A percentile compares a stretch with the other conserved stretches of the same genome.
phyloP scores from a whole-genome alignment of 2,797 vertebrate species.

The Sciurus carolinensis region DNA sequence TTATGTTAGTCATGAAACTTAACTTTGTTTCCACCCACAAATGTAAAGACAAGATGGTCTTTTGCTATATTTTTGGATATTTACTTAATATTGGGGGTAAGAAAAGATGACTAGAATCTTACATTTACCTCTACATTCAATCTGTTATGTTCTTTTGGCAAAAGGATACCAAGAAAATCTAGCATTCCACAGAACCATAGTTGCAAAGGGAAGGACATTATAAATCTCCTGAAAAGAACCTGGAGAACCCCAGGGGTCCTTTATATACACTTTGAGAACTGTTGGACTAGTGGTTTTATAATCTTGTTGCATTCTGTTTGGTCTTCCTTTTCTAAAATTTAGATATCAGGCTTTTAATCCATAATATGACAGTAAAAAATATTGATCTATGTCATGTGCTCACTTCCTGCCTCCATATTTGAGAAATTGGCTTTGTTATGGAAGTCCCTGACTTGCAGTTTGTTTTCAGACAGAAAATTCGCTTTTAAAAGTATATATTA shows the following conservation, averaged over 20 bases:
- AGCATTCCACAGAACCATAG: neutral
- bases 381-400: neutral
- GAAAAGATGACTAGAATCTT: slow-evolving; percentile 27
- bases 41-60: neutral
- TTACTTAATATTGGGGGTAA: neutral
- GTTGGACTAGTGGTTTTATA: neutral
- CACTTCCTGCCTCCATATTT: neutral
- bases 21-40: neutral
- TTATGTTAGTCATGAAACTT: slow-evolving; percentile 35
- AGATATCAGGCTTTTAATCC: slow-evolving; percentile 54
- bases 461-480: slow-evolving; percentile 15
- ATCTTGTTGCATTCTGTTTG: neutral
- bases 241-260: neutral
- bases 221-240: neutral
- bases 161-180: neutral
- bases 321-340: neutral
- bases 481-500: neutral
- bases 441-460: slow-evolving; percentile 33
- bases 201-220: neutral
- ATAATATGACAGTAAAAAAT: neutral
- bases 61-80: slow-evolving; percentile 17
- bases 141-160: neutral
- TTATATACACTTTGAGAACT: neutral
- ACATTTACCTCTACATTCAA: neutral
- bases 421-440: slow-evolving; percentile 23